Evolutionary conservation across 2,797 vertebrate genomes (phyloP), one percentile per base, ranked within the genome.

Genomic region (Rhadinocentrus ornatus): DNA sequence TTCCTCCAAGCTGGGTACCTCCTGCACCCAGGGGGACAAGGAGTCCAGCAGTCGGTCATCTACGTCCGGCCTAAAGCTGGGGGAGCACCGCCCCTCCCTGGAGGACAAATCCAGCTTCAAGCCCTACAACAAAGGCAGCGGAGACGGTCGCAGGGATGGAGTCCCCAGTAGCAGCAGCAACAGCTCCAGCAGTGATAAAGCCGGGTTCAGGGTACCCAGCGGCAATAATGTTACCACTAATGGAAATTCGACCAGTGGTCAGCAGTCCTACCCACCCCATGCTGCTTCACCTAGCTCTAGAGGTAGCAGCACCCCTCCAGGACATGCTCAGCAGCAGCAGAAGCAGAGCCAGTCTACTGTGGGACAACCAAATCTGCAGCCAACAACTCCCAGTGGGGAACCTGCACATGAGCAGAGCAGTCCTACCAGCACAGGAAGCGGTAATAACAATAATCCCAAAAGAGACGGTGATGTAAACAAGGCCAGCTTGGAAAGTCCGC

Each of bases 81-180:
- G 94, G 77, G 91, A 95, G 74, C 95, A 94, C 79, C 89, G 95
- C 61, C 92, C 95, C 32, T 73, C 91, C 22, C 50, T 78, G 84
- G 97, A 98, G 63, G 97, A 99, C 92, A 99, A 97, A 86, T 98
- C 96, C 50, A 97, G 97, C 94, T 99, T 99, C 93, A 99, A 99
- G 77, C 97, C 97, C 6, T 99, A 99, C 84, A 96, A 94, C 62
- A 98, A 98, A 89, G 93, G 93, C 32, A 80, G 86, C 2, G 93
- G 92, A n/a, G 95, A 97, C 46, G 82, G 92, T 32, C 93, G 96
- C 78, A 96, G 96, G 66, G 97, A 98, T 1, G 92, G 92, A 87
- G 71, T 58, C 71, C 66, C 88, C 93, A 31, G n/a, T n/a, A 70
- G 88, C 81, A 86, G 73, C 82, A 69, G 88, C 81, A 86, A 71